Base-by-base conservation (phyloP, 2,113 vertebrate species). In the Oncorhynchus nerka region DNA sequence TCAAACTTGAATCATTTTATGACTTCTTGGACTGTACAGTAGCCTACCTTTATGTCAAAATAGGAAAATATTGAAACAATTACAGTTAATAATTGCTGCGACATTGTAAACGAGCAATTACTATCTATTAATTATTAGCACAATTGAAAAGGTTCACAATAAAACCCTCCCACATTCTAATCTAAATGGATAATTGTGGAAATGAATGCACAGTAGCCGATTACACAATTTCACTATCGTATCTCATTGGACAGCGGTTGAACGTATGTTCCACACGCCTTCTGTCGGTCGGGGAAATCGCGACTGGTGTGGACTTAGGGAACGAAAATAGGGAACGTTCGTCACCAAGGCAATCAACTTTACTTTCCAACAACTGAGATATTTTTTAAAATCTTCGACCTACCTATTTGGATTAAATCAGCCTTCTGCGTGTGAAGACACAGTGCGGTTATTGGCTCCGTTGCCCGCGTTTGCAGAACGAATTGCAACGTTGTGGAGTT, bases 221-320 rank as follows among this genome's bases (percentile, higher is more conserved):
- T 34, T 12, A 26, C 68, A 81, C 78, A 77, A 76, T 83, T 30
- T 15, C 89, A 59, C 45, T 76, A 73, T 68, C 78, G 6, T 22
- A 49, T 87, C 88, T 64, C 75, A 88, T 86, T 89, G 91, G 88
- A 86, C 81, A 75, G 82, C 78, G 26, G 70, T 16, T 32, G 71
- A 86, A 88, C 82, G 82, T 84, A 84, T 4, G 75, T 19, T 79
- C 75, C 76, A 75, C 75, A 68, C 74, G 66, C 22, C 71, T 70
- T 83, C 75, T 48, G 82, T 66, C 65, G 65, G 74, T 70, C 74
- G 77, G 34, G 80, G 81, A 85, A 30, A 83, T 72, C 82, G 2
- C 82, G 79, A 72, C 79, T 68, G 82, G 82, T 89, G 71, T 71
- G 59, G 68, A 61, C 77, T 82, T n/a, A n/a, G n/a, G n/a, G n/a